These are phyloP conservation scores for Triops cancriformis DNA, from an alignment of 1,140 invertebrate species.

Conservation along the genomic window DNA sequence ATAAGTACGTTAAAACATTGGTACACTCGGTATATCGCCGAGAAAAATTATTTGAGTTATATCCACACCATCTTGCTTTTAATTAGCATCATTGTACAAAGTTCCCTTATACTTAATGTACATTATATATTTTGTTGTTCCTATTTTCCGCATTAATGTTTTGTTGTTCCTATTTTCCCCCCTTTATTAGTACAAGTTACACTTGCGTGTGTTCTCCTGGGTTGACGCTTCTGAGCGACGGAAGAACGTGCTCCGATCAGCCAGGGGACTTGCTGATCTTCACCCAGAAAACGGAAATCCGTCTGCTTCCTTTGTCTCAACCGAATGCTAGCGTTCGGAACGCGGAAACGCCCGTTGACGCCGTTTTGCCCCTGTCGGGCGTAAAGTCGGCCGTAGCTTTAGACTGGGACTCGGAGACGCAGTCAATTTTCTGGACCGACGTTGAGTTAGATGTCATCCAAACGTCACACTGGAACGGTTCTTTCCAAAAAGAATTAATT, in stretches of 20 bases:
- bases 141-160: no score
- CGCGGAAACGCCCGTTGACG: conserved; percentile 32
- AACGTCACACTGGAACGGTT: conserved; percentile 64
- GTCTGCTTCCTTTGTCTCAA: conserved; percentile 42
- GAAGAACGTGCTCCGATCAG: conserved; percentile 57
- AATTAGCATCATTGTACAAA: no score
- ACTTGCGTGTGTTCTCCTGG: conserved; percentile 85
- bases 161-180: conserved; percentile 49
- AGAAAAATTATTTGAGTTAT: no score
- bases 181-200: conserved; percentile 48
- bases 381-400: conserved; percentile 72
- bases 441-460: conserved; percentile 72
- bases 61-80: no score
- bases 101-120: conserved; percentile 3
- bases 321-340: conserved; percentile 18
- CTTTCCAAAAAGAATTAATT: conserved; percentile 57
- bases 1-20: no score
- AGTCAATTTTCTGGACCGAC: conserved; percentile 82
- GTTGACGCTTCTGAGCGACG: conserved; percentile 32
- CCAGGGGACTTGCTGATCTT: conserved; percentile 71
- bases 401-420: conserved; percentile 63
- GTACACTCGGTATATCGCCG: no score
- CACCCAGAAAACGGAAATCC: conserved; percentile 68
- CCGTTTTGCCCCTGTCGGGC: conserved; percentile 64
- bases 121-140: neutral